Evolutionary conservation across 2,113 vertebrate species (phyloP), one percentile per base, ranked within the genome.

Genomic region (Cyprinodon tularosa): DNA sequence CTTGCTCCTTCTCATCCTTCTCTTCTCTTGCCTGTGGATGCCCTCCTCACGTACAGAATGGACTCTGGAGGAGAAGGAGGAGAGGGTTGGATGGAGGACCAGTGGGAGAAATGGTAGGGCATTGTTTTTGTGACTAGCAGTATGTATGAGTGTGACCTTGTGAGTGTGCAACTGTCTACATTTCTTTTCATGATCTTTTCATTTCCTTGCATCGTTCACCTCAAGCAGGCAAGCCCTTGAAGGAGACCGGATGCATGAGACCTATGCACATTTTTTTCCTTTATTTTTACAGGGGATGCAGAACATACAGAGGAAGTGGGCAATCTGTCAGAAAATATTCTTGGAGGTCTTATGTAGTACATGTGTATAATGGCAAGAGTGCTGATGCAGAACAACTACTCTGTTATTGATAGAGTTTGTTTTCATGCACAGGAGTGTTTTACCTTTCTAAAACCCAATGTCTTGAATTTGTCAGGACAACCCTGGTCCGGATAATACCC

Each of bases 61-160:
- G 97, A 97, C 81, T 96, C 97, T 0, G 96, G 95, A 90, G 95
- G 96, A 91, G 96, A 94, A 84, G 92, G 96, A 94, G 92, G 94
- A 93, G 96, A 98, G 91, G 96, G 95, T 89, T 99, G 97, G 97
- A 93, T 99, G 95, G 97, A 99, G 93, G 97, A 99, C 86, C 98
- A 96, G 93, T 99, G 98, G 98, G 98, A 99, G 93, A 96, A 95
- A 97, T 99, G 98, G 98, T 99, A 98, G 90, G 96, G 38, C 10
- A 75, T 61, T 17, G 75, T 65, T 59, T 40, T 39, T 59, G 60
- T 66, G 53, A 74, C 72, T 67, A 70, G 78, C 81, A 84, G 74
- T 84, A 71, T 68, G 72, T 78, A 62, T 82, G 72, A 72, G 74
- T 75, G 83, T 90, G 84, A 83, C 87, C 89, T 86, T 93, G 89